Conservation (phyloP, 2,113 vertebrate species). For the Dolichotis patagonum region DNA sequence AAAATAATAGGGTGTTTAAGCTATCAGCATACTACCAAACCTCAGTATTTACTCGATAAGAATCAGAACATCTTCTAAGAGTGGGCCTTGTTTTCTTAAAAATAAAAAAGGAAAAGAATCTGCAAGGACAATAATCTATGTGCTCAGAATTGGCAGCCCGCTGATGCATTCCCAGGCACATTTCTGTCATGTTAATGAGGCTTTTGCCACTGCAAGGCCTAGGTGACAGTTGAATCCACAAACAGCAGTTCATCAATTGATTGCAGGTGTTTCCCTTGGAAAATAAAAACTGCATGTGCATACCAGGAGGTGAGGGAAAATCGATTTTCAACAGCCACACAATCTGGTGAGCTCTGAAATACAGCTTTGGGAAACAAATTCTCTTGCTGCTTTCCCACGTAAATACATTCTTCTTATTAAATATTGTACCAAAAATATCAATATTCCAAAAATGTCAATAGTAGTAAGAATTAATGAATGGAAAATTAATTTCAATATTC, state of each 20-base stretch:
- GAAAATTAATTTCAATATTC: background rate
- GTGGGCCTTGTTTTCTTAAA: background rate
- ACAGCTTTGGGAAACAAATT: slow-evolving; percentile 23
- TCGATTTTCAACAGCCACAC: slow-evolving; percentile 71
- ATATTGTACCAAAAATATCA: background rate
- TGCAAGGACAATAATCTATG: background rate
- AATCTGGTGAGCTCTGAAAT: slow-evolving; percentile 65
- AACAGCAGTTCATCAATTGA: slow-evolving; percentile 78
- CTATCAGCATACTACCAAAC: background rate
- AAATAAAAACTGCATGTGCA: slow-evolving; percentile 67
- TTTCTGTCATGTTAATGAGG: slow-evolving; percentile 63
- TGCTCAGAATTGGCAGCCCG: background rate
- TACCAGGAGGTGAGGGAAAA: slow-evolving; percentile 68
- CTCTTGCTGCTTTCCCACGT: slow-evolving; percentile 17
- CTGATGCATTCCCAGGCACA: background rate
- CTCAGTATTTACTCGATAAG: background rate
- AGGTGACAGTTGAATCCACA: slow-evolving; percentile 68
- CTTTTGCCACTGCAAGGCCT: slow-evolving; percentile 40
- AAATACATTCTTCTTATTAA: slow-evolving; percentile 37
- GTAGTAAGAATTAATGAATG: background rate
- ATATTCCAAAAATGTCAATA: background rate
- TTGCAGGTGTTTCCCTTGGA: slow-evolving; percentile 76
- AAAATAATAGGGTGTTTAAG: background rate
- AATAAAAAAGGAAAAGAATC: background rate
- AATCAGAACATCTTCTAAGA: background rate